Conservation (phyloP, 2,113 vertebrate species). For the Pica pica region DNA sequence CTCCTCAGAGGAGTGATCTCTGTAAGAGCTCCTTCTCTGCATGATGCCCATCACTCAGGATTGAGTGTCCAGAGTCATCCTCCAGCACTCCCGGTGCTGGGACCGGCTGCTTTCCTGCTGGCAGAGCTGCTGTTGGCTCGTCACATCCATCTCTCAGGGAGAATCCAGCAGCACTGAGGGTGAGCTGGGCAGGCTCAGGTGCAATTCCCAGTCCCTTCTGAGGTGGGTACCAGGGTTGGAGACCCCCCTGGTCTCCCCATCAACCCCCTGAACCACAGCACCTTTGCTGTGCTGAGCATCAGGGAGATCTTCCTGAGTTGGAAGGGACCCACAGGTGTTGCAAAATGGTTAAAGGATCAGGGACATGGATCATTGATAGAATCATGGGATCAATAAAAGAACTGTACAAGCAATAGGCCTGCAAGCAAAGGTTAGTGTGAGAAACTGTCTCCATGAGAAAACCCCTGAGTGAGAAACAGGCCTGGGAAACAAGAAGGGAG, state of each 20-base stretch:
- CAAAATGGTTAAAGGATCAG: too few relatives aligned
- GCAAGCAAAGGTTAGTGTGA: too few relatives aligned
- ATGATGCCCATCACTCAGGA: background rate
- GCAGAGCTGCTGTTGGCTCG: background rate
- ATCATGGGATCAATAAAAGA: too few relatives aligned
- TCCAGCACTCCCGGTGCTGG: background rate
- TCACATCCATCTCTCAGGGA: accelerated
- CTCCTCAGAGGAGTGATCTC: background rate
- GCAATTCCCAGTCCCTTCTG: background rate
- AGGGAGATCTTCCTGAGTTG: background rate
- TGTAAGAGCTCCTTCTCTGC: background rate
- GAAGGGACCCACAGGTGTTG: background rate
- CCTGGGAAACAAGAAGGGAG: too few relatives aligned
- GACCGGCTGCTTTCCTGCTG: background rate
- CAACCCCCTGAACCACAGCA: accelerated
- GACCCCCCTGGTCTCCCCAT: accelerated
- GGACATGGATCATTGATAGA: too few relatives aligned
- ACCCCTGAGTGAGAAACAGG: too few relatives aligned
- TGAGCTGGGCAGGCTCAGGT: accelerated
- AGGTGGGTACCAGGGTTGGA: accelerated
- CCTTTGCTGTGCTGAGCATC: background rate
- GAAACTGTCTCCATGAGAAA: too few relatives aligned
- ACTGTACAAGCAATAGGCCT: too few relatives aligned
- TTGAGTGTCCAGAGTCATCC: background rate
- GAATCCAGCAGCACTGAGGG: accelerated